Evolutionary conservation across 2,113 vertebrate genomes (phyloP).

Genomic region (Eupsittula cactorum): DNA sequence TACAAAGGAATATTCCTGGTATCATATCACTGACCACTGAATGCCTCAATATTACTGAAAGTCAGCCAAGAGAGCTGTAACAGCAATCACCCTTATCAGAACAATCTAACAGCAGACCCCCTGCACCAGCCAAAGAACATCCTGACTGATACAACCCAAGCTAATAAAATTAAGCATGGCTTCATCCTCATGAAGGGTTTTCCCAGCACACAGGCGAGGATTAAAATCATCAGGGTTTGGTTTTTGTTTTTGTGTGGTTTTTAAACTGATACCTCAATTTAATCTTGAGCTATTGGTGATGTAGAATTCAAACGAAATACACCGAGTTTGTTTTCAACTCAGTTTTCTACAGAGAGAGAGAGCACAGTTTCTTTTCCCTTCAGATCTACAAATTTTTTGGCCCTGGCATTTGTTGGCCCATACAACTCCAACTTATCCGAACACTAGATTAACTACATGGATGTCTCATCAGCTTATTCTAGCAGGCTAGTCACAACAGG

Average conservation of each 20-base stretch:
- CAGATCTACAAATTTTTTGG: neutral
- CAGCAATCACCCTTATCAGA: neutral
- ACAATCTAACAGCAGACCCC: neutral
- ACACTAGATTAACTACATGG: rapidly evolving
- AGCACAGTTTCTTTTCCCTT: neutral
- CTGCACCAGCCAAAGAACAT: neutral
- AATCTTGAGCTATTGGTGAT: neutral
- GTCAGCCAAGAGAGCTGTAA: neutral
- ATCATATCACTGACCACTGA: neutral
- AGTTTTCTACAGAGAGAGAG: neutral
- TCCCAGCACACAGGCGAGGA: neutral
- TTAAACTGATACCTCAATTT: neutral
- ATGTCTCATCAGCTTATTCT: neutral
- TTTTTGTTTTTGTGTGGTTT: rapidly evolving
- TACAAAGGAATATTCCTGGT: neutral
- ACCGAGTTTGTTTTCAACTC: neutral
- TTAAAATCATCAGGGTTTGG: neutral
- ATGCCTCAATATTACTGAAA: neutral
- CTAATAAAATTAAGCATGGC: neutral
- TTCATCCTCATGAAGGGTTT: neutral
- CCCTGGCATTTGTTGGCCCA: neutral
- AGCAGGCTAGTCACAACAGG: neutral
- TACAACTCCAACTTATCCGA: neutral
- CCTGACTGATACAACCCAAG: neutral
- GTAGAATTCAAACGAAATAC: neutral